phyloP scores from a whole-genome alignment of 2,113 vertebrate species.

The Amblyornis subalaris region DNA sequence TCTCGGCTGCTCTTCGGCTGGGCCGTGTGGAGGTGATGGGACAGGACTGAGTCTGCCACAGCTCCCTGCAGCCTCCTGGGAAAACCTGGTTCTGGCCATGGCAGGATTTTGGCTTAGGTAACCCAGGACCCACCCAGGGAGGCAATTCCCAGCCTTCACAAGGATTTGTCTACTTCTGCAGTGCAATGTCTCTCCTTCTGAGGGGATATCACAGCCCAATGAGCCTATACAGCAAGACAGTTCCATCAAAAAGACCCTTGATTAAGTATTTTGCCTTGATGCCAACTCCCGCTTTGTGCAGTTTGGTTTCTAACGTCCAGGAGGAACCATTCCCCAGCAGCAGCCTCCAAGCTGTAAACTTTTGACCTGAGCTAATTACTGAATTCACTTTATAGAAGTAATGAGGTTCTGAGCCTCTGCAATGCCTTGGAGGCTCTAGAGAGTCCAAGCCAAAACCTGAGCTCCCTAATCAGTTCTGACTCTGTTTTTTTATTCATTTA shows the following conservation, averaged over 20 bases:
- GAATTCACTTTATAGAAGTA: conserved; percentile 55
- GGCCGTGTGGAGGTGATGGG: background rate
- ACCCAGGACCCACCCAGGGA: background rate
- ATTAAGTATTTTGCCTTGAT: background rate
- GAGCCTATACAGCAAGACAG: background rate
- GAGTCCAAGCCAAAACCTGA: conserved; percentile 59
- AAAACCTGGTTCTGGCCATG: background rate
- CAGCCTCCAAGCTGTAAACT: conserved; percentile 49
- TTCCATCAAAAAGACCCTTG: background rate
- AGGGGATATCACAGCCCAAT: background rate
- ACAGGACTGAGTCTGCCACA: background rate
- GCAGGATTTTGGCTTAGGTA: background rate
- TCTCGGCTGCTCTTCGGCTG: background rate
- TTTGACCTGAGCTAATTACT: conserved; percentile 67
- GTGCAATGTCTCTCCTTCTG: background rate
- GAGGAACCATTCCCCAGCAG: conserved; percentile 13
- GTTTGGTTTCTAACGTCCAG: background rate
- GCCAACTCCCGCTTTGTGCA: background rate
- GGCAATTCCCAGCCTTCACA: background rate
- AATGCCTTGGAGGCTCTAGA: conserved; percentile 56
- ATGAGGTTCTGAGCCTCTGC: conserved; percentile 59
- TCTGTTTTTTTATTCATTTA: conserved; percentile 53
- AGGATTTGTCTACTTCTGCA: background rate
- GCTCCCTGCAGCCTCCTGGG: background rate
- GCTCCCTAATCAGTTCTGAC: conserved; percentile 63